Evolutionary conservation across 2,888 invertebrate species (phyloP).

Genomic region (Agrilus cyanescens): DNA sequence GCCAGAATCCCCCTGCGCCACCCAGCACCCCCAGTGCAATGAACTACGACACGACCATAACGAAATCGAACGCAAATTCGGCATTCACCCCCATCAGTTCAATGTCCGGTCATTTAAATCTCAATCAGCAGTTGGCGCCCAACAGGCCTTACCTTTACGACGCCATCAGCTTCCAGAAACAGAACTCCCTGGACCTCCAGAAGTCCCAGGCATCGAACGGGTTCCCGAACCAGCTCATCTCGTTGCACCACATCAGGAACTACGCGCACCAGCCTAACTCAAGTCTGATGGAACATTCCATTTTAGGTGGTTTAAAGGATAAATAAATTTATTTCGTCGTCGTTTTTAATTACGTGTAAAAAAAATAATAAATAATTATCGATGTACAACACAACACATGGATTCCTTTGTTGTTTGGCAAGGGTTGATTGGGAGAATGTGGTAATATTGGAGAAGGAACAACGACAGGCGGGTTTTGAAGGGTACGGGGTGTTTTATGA

Average conservation of each 20-base stretch:
- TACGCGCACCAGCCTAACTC: conserved; percentile 85
- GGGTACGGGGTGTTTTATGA: not conserved
- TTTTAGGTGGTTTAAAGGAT: conserved; percentile 34
- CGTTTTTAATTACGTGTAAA: conserved; percentile 3
- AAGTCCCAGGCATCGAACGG: conserved; percentile 48
- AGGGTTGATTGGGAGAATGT: not conserved
- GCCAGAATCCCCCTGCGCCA: conserved; percentile 37
- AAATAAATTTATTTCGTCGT: conserved; percentile 25
- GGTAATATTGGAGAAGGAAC: not conserved
- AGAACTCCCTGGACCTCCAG: conserved; percentile 38
- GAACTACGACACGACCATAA: conserved; percentile 41
- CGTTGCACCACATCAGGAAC: conserved; percentile 91
- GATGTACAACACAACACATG: not conserved
- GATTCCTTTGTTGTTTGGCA: not conserved
- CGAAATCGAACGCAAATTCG: conserved; percentile 58
- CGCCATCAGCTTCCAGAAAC: conserved; percentile 79
- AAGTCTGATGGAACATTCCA: conserved; percentile 46
- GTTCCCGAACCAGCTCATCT: conserved; percentile 89
- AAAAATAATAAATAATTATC: not conserved
- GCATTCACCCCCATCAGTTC: conserved; percentile 93
- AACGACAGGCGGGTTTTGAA: not conserved
- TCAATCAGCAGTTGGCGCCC: conserved; percentile 51
- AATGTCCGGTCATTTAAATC: conserved; percentile 57
- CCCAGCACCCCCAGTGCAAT: conserved; percentile 33
- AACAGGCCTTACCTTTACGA: conserved; percentile 81